phyloP scores from a whole-genome alignment of 2,888 invertebrate species.

The Oithona nana region DNA sequence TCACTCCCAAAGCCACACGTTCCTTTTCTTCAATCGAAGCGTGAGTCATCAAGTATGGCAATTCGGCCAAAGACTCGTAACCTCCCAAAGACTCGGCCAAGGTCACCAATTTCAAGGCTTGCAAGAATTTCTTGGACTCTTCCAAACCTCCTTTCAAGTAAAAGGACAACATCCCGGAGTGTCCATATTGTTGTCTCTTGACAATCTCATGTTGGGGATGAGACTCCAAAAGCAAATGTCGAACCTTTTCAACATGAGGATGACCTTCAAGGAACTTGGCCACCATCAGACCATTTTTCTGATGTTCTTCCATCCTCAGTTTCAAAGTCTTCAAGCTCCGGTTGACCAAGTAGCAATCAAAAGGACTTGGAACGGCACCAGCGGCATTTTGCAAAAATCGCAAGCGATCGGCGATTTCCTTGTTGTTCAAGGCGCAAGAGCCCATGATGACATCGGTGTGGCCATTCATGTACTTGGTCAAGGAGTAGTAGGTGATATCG shows the following conservation, averaged over 20 bases:
- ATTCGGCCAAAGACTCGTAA: conserved; percentile 78
- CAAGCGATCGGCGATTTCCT: conserved; percentile 47
- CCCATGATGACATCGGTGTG: conserved; percentile 97
- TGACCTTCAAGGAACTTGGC: conserved; percentile 65
- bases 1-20: conserved; percentile 52
- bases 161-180: conserved; percentile 80
- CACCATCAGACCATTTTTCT: conserved; percentile 50
- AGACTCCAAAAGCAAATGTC: conserved; percentile 63
- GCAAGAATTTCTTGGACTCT: conserved; percentile 52
- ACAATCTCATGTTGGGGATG: conserved; percentile 70
- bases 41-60: conserved; percentile 91
- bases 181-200: conserved; percentile 59
- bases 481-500: conserved; percentile 71
- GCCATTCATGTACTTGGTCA: conserved; percentile 96
- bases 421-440: conserved; percentile 51
- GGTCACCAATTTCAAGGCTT: conserved; percentile 51
- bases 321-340: conserved; percentile 82
- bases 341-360: conserved; percentile 84
- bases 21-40: conserved; percentile 64
- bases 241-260: conserved; percentile 53
- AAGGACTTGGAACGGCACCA: conserved; percentile 86
- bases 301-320: conserved; percentile 74
- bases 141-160: conserved; percentile 56
- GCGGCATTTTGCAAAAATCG: conserved; percentile 71
- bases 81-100: conserved; percentile 89